Conservation (phyloP, 2,797 vertebrate species). For the Esox masquinongy region DNA sequence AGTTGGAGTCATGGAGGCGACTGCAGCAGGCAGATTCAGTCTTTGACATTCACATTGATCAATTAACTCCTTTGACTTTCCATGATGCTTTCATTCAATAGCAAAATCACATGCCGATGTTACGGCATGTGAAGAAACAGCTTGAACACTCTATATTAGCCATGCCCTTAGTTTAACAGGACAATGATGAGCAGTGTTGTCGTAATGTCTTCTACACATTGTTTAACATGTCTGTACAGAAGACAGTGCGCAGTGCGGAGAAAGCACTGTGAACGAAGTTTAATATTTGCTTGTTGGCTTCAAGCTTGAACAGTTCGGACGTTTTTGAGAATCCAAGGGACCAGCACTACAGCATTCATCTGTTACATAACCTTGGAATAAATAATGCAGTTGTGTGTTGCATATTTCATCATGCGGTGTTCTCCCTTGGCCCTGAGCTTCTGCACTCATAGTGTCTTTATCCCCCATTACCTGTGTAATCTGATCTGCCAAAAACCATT, state of each 20-base stretch:
- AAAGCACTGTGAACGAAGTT: background rate
- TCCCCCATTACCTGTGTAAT: conserved; percentile 20
- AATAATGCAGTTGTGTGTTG: conserved; percentile 62
- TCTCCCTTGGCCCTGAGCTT: conserved; percentile 33
- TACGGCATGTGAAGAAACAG: background rate
- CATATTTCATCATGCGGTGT: conserved; percentile 57
- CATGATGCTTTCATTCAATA: background rate
- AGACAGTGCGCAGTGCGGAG: background rate
- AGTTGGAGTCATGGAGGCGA: background rate
- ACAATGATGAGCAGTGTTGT: background rate
- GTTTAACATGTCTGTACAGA: background rate
- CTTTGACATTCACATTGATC: background rate
- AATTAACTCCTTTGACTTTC: background rate
- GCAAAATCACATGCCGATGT: background rate
- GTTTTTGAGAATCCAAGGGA: conserved; percentile 49
- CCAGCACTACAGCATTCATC: conserved; percentile 39
- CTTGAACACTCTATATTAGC: background rate
- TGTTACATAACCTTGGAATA: conserved; percentile 53
- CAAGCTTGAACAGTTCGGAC: conserved; percentile 63
- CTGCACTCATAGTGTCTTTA: conserved; percentile 23
- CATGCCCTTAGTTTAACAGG: background rate
- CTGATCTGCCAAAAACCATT: conserved; percentile 18
- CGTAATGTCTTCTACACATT: background rate
- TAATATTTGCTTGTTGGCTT: conserved; percentile 42
- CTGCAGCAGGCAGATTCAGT: background rate